These are phyloP conservation scores for Adrianichthys oophorus DNA, from an alignment of 2,797 vertebrate genomes.

Conservation along the genomic window DNA sequence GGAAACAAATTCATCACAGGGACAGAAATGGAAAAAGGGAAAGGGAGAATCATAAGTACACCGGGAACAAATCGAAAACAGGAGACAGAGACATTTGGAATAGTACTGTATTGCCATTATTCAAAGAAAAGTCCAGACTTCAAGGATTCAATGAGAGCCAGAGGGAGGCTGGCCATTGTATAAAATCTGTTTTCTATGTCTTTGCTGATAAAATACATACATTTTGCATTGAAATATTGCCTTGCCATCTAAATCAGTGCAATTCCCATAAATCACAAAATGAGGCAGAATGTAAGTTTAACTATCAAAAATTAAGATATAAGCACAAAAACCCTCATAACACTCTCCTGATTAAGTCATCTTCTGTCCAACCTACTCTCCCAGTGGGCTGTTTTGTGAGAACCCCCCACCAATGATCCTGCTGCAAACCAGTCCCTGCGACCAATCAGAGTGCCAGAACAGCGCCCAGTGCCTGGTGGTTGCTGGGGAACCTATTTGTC, in stretches of 20 bases:
- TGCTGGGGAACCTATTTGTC: constrained; percentile 88
- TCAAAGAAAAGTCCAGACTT: constrained; percentile 7
- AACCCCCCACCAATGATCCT: constrained; percentile 94
- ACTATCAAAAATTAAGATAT: constrained; percentile 5
- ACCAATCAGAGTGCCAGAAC: constrained; percentile 92
- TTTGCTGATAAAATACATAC: constrained; percentile 2
- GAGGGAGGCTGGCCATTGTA: background rate
- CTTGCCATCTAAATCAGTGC: background rate
- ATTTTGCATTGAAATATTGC: constrained; percentile 12
- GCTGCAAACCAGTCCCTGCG: constrained; percentile 95
- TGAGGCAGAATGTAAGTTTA: constrained; percentile 6
- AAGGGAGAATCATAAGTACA: constrained; percentile 4
- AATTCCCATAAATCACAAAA: constrained; percentile 1
- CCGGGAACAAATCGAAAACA: constrained; percentile 11
- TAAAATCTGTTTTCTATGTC: background rate
- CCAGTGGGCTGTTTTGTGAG: constrained; percentile 91
- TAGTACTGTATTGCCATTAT: background rate
- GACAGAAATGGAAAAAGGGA: constrained; percentile 19
- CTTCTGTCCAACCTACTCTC: constrained; percentile 18
- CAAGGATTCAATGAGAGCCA: background rate
- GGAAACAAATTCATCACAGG: constrained; percentile 62
- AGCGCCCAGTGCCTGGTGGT: constrained; percentile 89
- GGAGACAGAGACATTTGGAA: background rate
- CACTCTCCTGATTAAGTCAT: constrained; percentile 30
- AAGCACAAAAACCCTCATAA: constrained; percentile 13